A percentile compares a stretch with the other conserved stretches of the same genome.
Conservation (phyloP, 2,113 vertebrate genomes). For the Poeciliopsis turrubarensis region DNA sequence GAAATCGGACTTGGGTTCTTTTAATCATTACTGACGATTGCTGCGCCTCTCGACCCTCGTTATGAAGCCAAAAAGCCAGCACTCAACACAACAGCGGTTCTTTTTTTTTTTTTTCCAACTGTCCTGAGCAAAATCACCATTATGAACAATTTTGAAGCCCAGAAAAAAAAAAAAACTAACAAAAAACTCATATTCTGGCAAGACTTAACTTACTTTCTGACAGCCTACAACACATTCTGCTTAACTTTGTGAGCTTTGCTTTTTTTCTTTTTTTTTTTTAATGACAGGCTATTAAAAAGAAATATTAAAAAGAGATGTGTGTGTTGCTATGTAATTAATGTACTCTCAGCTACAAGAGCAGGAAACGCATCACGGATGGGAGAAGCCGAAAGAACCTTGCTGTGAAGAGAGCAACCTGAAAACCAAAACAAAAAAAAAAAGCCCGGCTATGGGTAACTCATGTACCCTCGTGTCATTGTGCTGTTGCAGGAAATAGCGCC, state of each 20-base stretch:
- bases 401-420: conserved; percentile 48
- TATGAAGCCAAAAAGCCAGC: background rate
- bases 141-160: conserved; percentile 4
- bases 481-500: conserved; percentile 52
- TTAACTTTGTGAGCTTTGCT: conserved; percentile 9
- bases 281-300: background rate
- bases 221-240: background rate
- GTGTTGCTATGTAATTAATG: conserved; percentile 10
- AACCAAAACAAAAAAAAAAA: no score
- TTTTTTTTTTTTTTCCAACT: conserved; percentile 1
- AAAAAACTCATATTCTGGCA: background rate
- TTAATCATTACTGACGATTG: conserved; percentile 14
- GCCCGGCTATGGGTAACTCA: conserved; percentile 39
- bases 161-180: background rate
- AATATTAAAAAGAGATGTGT: background rate
- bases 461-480: conserved; percentile 51
- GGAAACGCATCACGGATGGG: conserved; percentile 6
- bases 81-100: background rate
- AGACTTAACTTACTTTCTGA: conserved; percentile 16
- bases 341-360: conserved; percentile 7
- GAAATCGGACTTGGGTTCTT: conserved; percentile 29
- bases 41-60: conserved; percentile 26
- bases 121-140: conserved; percentile 1
- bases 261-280: background rate
- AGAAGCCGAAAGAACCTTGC: conserved; percentile 39